Base-by-base conservation (phyloP, 2,797 vertebrate species). In the Ficedula albicollis region DNA sequence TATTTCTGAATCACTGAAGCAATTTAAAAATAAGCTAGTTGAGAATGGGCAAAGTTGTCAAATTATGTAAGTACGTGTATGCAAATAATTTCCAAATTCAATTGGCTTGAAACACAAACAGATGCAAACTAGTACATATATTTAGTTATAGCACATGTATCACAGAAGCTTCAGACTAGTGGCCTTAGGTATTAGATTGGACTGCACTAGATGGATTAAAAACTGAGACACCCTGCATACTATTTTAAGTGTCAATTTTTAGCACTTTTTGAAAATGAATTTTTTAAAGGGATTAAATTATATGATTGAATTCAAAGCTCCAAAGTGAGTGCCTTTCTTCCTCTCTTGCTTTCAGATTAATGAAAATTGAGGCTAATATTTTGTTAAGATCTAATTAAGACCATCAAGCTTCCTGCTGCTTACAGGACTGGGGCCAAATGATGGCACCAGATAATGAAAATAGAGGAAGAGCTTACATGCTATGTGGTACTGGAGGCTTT, bases 61-160 rank as follows among this genome's bases (percentile, higher is more conserved):
- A 93, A 95, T 95, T 90, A 86, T 91, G 43, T 89, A 91, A 93
- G 75, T 76, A 85, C 6, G 9, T 67, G 81, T 59, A 95, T 90
- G 83, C 43, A 94, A 95, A 81, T 79, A 16, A 90, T 93, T 94
- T 95, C 51, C 70, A 94, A 93, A 92, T 92, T 92, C 75, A 87
- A 84, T 69, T 94, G 74, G 14, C 83, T 92, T 86, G 74, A 29
- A 70, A 95, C 10, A 68, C 66, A 89, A 89, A 96, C 62, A 20
- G 5, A 93, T 90, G 84, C 39, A 93, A 95, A 89, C 83, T 76
- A 79, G 70, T 66, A 82, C 29, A 59, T 93, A 69, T 76, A 86
- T 93, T 94, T 90, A 95, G 67, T 88, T 87, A 66, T 76, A 84
- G 48, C 74, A 93, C 69, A 87, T 87, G 48, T 63, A 48, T 91